phyloP scores from a whole-genome alignment of 2,113 vertebrate species.

The Salvelinus alpinus region DNA sequence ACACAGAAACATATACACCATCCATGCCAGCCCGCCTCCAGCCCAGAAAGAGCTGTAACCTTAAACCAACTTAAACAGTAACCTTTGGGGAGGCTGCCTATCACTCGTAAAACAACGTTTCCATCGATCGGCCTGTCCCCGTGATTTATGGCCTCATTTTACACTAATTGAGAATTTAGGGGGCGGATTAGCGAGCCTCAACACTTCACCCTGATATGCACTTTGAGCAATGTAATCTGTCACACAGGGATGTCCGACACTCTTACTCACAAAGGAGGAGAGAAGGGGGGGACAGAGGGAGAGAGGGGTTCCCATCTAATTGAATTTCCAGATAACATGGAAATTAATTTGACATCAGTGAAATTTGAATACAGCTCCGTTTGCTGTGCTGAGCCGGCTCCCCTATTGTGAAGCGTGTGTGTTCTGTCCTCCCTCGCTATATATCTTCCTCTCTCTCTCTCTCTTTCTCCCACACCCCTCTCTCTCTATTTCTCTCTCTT shows the following conservation, averaged over 20 bases:
- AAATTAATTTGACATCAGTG: constrained; percentile 93
- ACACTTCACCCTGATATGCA: constrained; percentile 88
- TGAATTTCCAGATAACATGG: constrained; percentile 91
- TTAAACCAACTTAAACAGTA: constrained; percentile 97
- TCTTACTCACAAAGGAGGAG: constrained; percentile 82
- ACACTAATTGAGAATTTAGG: constrained; percentile 99
- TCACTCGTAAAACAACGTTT: constrained; percentile 95
- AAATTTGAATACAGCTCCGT: constrained; percentile 81
- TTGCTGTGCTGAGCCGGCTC: constrained; percentile 63
- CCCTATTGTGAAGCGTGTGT: constrained; percentile 69
- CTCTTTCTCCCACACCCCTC: neutral
- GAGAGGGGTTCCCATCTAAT: constrained; percentile 82
- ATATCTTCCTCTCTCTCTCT: too few relatives aligned
- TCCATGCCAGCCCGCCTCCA: constrained; percentile 57
- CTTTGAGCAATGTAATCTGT: constrained; percentile 92
- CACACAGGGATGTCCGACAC: constrained; percentile 86
- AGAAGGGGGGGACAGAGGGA: constrained; percentile 35
- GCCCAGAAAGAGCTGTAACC: constrained; percentile 81
- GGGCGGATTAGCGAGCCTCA: constrained; percentile 93
- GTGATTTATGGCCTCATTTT: constrained; percentile 99
- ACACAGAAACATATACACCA: constrained; percentile 10
- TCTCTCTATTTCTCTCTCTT: constrained; percentile 3
- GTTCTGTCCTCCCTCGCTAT: constrained; percentile 12
- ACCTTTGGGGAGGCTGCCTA: constrained; percentile 95
- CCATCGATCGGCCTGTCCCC: constrained; percentile 94